Evolutionary conservation across 2,113 vertebrate species (phyloP), one percentile per base, ranked within the genome.

Genomic region (Rhagologus leucostigma): DNA sequence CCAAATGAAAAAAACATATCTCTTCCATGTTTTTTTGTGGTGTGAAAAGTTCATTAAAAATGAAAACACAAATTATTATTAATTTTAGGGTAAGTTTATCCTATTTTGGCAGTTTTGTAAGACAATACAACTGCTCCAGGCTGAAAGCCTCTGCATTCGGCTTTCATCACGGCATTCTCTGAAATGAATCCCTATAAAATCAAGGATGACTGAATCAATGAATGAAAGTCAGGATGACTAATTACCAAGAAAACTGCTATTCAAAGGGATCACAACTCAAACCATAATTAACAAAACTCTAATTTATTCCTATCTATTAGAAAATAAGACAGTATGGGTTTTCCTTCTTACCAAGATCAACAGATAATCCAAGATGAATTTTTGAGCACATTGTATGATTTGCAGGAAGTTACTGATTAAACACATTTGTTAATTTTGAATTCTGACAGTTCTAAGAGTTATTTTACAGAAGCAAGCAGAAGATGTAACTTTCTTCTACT

Each of bases 181-280:
- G 63, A 81, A 93, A 87, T 64, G 37, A 83, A 89, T 87, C 53
- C 39, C 47, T 67, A 46, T 50, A 41, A 94, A 94, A 86, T 88
- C 76, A 77, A 55, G 81, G 82, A 65, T 59, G 75, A 85, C 73
- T 80, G 71, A 83, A 91, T 84, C 52, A 64, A 82, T 64, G 69
- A 92, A 82, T 56, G 56, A 63, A 94, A 96, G 81, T 82, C 69
- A 95, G 69, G 57, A 94, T 96, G 87, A 93, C 46, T 92, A 93
- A 84, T 73, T 96, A 90, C 71, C 73, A 83, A 70, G 59, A 57
- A 94, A 83, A 79, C 47, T 39, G 67, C 78, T 81, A 59, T 73
- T 90, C 82, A 91, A 47, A 81, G 50, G 27, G 55, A 86, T 81
- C 79, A 86, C 63, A 77, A 62, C 55, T 73, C 79, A 77, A 79